phyloP scores from a whole-genome alignment of 2,113 vertebrate species.

The Notiomystis cincta region DNA sequence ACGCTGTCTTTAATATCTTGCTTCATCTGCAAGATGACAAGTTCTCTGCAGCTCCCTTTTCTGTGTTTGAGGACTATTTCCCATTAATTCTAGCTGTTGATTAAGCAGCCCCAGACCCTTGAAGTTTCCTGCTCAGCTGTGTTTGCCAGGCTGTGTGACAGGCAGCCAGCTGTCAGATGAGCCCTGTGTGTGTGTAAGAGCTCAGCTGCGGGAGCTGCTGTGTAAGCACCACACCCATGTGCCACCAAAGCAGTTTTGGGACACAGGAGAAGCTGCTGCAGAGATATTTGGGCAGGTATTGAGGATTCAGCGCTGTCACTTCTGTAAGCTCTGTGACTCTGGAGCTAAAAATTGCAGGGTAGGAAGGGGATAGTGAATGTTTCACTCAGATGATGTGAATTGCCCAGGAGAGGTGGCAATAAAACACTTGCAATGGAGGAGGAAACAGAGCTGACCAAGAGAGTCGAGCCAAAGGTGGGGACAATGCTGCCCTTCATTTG shows the following conservation, averaged over 20 bases:
- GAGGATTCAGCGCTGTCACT: not conserved
- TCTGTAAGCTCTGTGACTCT: not conserved
- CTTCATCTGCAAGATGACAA: not conserved
- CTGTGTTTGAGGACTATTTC: not conserved
- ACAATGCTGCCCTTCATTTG: not conserved
- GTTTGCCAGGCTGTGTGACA: not conserved
- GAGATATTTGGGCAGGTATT: not conserved
- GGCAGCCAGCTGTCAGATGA: not conserved
- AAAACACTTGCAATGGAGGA: not conserved
- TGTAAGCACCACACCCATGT: not conserved
- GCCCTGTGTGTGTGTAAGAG: not conserved
- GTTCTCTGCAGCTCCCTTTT: not conserved
- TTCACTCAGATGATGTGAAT: not conserved
- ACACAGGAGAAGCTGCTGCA: not conserved
- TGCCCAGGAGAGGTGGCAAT: not conserved
- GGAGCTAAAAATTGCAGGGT: not conserved
- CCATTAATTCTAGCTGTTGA: not conserved
- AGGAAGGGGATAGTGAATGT: not conserved
- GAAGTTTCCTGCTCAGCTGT: slow-evolving; percentile 15
- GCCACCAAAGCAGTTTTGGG: not conserved
- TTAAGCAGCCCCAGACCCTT: not conserved
- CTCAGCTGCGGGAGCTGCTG: not conserved
- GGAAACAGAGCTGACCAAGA: not conserved
- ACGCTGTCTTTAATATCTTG: rapidly evolving
- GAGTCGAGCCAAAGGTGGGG: not conserved